These are phyloP conservation scores for Lacanobia wlatinum DNA, from an alignment of 2,888 invertebrate species.

Conservation along the genomic window DNA sequence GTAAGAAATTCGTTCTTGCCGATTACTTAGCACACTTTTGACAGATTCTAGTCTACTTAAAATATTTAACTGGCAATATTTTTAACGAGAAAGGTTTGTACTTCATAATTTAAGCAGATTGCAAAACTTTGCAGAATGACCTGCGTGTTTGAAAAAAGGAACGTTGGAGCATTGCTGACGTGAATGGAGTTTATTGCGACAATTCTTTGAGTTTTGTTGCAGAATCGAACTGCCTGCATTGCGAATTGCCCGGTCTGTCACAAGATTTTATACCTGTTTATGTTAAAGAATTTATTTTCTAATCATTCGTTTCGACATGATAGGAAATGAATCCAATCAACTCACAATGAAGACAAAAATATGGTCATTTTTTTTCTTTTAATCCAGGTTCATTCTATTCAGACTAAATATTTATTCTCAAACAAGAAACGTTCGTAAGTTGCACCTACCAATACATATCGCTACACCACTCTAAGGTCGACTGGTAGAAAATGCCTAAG, in stretches of 20 bases:
- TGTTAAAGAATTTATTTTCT: conserved; percentile 19
- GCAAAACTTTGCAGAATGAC: conserved; percentile 49
- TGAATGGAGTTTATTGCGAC: conserved; percentile 56
- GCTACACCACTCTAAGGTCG: no score
- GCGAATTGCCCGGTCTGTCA: conserved; percentile 38
- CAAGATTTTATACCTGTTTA: conserved; percentile 30
- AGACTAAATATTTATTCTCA: background rate
- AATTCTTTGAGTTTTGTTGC: conserved; percentile 57
- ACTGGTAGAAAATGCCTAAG: background rate
- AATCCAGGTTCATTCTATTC: background rate
- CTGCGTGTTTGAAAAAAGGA: conserved; percentile 58
- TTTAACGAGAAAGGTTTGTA: conserved; percentile 30
- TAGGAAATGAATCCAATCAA: background rate
- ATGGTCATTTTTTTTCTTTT: background rate
- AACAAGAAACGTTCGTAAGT: background rate
- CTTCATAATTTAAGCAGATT: conserved; percentile 40
- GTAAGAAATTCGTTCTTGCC: background rate
- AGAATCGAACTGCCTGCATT: conserved; percentile 50
- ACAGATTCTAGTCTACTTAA: conserved; percentile 17
- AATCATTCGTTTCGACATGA: background rate
- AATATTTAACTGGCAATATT: conserved; percentile 22
- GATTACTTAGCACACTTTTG: background rate
- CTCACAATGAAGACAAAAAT: background rate
- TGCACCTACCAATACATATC: background rate
- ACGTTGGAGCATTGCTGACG: conserved; percentile 49